A percentile compares a stretch with the other conserved stretches of the same genome.
Conservation (phyloP, 2,113 vertebrate species). For the Chauna torquata region DNA sequence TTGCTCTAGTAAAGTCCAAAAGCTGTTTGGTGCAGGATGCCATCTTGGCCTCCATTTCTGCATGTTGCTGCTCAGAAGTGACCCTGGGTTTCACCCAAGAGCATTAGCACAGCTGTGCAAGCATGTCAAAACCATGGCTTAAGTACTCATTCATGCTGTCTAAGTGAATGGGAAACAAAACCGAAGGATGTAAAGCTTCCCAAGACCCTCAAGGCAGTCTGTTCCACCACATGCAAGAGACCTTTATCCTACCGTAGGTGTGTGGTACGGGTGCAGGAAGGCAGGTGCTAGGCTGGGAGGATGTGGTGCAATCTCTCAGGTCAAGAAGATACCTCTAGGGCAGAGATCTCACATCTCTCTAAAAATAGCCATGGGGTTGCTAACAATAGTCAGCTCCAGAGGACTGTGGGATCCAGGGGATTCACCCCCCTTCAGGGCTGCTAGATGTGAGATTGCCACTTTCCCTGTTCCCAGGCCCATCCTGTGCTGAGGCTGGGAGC, state of each 20-base stretch:
- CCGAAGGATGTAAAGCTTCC: background rate
- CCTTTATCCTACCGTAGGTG: background rate
- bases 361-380: background rate
- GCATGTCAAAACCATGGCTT: background rate
- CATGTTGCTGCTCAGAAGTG: background rate
- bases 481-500: background rate
- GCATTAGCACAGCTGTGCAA: background rate
- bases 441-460: background rate
- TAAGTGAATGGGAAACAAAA: background rate
- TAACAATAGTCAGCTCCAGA: background rate
- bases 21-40: background rate
- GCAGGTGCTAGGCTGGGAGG: background rate
- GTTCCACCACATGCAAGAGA: background rate
- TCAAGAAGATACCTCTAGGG: background rate
- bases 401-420: background rate
- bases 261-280: background rate
- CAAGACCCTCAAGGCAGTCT: background rate
- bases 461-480: background rate
- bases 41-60: background rate
- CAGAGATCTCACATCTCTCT: background rate
- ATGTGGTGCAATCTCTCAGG: background rate
- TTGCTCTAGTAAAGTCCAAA: background rate
- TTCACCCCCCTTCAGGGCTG: background rate
- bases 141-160: background rate
- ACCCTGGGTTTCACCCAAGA: background rate